These are phyloP conservation scores for Tetrao urogallus DNA, from an alignment of 2,113 vertebrate species.

Conservation along the genomic window DNA sequence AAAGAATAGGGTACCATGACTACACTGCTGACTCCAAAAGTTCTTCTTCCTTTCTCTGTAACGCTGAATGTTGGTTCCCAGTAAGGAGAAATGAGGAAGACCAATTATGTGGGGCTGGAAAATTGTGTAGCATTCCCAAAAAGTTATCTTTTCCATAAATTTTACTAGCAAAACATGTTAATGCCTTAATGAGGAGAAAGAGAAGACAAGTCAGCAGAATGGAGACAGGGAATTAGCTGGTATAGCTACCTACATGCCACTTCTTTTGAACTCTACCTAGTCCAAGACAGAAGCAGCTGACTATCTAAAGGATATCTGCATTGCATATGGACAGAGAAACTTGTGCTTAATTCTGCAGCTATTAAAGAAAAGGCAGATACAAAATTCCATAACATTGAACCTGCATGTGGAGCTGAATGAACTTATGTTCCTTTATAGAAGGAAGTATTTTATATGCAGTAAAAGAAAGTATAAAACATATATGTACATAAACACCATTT, in stretches of 20 bases:
- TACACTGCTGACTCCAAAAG: background rate
- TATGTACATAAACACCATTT: background rate
- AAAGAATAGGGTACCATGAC: background rate
- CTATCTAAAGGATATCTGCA: background rate
- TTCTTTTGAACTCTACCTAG: background rate
- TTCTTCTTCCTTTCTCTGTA: rapidly evolving
- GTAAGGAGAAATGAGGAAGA: background rate
- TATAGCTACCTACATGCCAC: background rate
- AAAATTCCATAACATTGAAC: background rate
- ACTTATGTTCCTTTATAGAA: background rate
- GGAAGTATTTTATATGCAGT: background rate
- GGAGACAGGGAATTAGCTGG: background rate
- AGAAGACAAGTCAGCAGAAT: background rate
- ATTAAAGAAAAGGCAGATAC: background rate
- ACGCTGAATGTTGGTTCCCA: background rate
- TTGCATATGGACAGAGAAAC: background rate
- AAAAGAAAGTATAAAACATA: background rate
- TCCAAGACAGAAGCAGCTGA: background rate
- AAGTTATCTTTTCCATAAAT: rapidly evolving
- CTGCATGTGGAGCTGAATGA: rapidly evolving
- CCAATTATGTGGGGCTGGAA: rapidly evolving
- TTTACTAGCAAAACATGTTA: background rate
- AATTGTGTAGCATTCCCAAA: rapidly evolving
- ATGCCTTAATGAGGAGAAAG: background rate
- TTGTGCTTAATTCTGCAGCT: background rate